Percentiles rank a stretch among this genome's conserved stretches.
These are phyloP conservation scores for Megastigmus dorsalis DNA, from an alignment of 2,888 invertebrate species.

Conservation along the genomic window DNA sequence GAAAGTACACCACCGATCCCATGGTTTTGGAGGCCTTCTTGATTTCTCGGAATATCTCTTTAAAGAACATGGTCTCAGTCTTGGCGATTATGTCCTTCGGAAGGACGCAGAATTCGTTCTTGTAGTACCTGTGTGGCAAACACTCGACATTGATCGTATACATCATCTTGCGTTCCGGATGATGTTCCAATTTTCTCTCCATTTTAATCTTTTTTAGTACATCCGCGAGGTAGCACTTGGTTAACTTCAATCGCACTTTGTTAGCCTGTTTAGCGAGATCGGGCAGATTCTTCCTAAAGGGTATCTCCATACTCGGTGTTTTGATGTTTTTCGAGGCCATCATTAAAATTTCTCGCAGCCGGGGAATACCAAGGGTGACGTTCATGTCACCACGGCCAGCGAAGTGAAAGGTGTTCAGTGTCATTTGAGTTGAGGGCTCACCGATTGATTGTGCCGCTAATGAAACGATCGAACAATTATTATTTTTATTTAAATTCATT, in stretches of 20 bases:
- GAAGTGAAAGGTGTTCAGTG: conserved; percentile 99
- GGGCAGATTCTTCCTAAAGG: conserved; percentile 79
- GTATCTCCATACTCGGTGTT: conserved; percentile 97
- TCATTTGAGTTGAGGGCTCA: conserved; percentile 99
- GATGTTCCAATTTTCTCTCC: conserved; percentile 77
- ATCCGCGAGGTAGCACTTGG: conserved; percentile 86
- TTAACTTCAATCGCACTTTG: conserved; percentile 83
- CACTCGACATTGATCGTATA: conserved; percentile 85
- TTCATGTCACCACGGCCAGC: conserved; percentile 99
- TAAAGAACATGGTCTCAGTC: conserved; percentile 84
- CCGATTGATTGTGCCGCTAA: conserved; percentile 97
- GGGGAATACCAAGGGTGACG: conserved; percentile 99
- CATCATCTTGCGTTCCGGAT: conserved; percentile 77
- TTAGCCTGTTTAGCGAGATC: conserved; percentile 79
- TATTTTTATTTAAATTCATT: no score
- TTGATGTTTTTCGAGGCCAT: conserved; percentile 93
- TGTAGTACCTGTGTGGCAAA: conserved; percentile 84
- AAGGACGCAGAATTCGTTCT: conserved; percentile 82
- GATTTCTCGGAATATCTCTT: conserved; percentile 80
- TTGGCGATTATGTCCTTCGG: conserved; percentile 83
- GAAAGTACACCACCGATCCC: conserved; percentile 74
- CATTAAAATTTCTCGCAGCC: conserved; percentile 97
- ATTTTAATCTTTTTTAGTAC: conserved; percentile 85
- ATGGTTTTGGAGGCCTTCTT: conserved; percentile 78
- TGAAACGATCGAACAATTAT: no score